Base-by-base conservation (phyloP, 1,140 invertebrate species). In the Popillia japonica region DNA sequence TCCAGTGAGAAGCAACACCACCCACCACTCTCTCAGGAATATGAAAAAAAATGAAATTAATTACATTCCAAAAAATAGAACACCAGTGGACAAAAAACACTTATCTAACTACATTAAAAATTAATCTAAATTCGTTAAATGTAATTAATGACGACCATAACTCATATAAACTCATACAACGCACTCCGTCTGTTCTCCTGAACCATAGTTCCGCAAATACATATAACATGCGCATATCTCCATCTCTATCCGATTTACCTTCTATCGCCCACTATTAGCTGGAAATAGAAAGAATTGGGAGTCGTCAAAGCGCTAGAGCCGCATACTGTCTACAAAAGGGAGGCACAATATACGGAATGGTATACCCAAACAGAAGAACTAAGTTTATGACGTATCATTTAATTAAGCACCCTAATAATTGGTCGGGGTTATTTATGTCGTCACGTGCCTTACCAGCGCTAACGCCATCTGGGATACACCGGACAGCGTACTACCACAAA, bases 401-500 rank as follows among this genome's bases (percentile, higher is more conserved):
- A 83, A 83, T 83, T 82, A 83, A 79, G 75, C 78, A 78, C 82
- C 79, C 79, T 76, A 72, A 78, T 83, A 84, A 83, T 82, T 81
- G 80, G 79, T 78, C 76, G 76, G 78, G 80, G 78, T 84, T 83
- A 83, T 84, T 84, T 84, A 83, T 81, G 80, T 78, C 77, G 80
- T 83, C 83, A 83, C 82, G 83, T 84, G 83, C 82, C 80, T 81
- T 83, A 83, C 83, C 77, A 77, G 81, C 79, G 11, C 48, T 55
- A 55, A 55, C 48, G 76, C 81, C 83, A 84, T 84, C 83, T 84
- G 83, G 79, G 79, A 81, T 83, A 80, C 82, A 83, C 83, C 82
- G 82, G 83, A 77, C 64, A 77, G 42, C 42, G 42, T 8, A 34
- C 27, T 34, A 34, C 48, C 14, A 55, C 48, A n/a, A 34, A 55